Percentiles rank a stretch among this genome's conserved stretches.
phyloP scores from a whole-genome alignment of 2,113 vertebrate genomes.

The Chlamydotis undulata region DNA sequence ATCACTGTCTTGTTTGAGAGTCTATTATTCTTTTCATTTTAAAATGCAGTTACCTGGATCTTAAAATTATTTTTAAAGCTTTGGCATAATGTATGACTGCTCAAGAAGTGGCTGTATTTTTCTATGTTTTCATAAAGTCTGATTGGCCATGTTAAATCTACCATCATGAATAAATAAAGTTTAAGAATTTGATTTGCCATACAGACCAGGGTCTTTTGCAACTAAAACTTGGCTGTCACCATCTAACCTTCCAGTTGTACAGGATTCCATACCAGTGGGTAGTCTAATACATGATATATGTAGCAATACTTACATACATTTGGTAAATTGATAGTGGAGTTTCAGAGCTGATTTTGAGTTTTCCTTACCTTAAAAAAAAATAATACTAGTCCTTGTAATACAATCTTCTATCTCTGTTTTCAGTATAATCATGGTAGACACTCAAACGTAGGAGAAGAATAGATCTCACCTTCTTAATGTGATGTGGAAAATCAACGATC shows the following conservation, averaged over 20 bases:
- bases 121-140: not conserved
- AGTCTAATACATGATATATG: not conserved
- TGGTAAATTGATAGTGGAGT: not conserved
- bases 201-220: not conserved
- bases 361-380: not conserved
- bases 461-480: not conserved
- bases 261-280: not conserved
- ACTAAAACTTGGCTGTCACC: not conserved
- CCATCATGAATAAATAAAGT: not conserved
- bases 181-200: not conserved
- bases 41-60: not conserved
- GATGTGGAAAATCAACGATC: not conserved
- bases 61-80: not conserved
- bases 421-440: not conserved
- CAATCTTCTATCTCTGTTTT: not conserved
- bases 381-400: not conserved
- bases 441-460: not conserved
- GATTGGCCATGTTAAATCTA: not conserved
- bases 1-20: not conserved
- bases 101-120: not conserved
- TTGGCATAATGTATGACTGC: not conserved
- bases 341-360: not conserved
- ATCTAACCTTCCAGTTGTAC: not conserved
- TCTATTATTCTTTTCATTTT: not conserved
- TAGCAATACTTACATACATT: not conserved